Conservation (phyloP, 2,113 vertebrate genomes). For the Actenoides hombroni region DNA sequence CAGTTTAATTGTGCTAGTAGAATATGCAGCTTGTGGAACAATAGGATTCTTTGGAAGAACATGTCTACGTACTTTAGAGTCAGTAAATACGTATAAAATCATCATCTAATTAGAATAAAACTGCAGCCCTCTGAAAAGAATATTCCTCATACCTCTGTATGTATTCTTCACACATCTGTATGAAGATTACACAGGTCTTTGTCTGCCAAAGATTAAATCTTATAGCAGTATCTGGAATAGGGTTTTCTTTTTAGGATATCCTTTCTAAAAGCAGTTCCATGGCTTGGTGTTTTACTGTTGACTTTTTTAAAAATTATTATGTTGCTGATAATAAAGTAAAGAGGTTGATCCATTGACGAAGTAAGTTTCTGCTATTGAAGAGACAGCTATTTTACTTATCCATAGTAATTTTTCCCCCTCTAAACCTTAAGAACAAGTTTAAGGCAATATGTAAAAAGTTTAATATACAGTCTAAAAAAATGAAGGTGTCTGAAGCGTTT, state of each 20-base stretch:
- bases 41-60: not conserved
- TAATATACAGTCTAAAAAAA: not conserved
- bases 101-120: not conserved
- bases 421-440: not conserved
- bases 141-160: not conserved
- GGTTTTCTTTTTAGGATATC: not conserved
- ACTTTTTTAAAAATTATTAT: not conserved
- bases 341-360: not conserved
- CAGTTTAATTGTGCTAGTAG: not conserved
- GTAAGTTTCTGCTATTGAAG: not conserved
- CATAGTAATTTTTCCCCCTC: not conserved
- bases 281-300: not conserved
- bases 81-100: not conserved
- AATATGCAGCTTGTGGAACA: not conserved
- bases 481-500: not conserved
- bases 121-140: not conserved
- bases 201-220: not conserved
- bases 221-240: not conserved
- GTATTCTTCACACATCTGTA: not conserved
- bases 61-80: not conserved
- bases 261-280: not conserved
- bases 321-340: not conserved
- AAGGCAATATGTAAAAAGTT: not conserved
- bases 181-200: not conserved
- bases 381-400: not conserved